phyloP scores from a whole-genome alignment of 2,113 vertebrate species.

The Mus musculus region GRCm39 chr17:57099001-57099500 shows the following conservation, averaged over 20 bases:
- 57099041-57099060: neutral
- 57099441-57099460: neutral
- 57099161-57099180: neutral
- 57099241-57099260: neutral
- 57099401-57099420: accelerated
- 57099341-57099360: neutral
- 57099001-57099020: neutral
- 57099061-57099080: accelerated
- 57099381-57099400: neutral
- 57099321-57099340: neutral
- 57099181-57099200: accelerated
- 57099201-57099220: neutral
- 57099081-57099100: accelerated
- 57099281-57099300: neutral
- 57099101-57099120: neutral
- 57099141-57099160: neutral
- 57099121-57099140: neutral
- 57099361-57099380: neutral
- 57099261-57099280: accelerated
- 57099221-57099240: neutral
- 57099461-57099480: neutral
- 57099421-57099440: neutral
- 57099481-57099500: neutral
- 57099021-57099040: neutral
- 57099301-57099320: neutral